Conservation (phyloP, 2,888 invertebrate species). For the Xestia rhomboidea region DNA sequence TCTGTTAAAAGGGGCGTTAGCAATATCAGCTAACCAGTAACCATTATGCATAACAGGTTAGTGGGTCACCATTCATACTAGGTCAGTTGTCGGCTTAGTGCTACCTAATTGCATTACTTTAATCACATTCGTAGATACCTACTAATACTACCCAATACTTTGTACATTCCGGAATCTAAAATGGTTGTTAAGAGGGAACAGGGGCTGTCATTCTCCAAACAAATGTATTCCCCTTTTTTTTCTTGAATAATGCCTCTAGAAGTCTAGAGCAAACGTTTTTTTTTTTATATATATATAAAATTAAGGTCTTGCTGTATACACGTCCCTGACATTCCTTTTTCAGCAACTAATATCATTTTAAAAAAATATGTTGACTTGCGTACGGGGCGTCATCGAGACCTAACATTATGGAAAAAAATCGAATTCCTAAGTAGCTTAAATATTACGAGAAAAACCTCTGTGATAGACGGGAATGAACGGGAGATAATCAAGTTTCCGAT, state of each 20-base stretch:
- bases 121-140: neutral
- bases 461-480: neutral
- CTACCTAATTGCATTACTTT: constrained; percentile 45
- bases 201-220: no score
- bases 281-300: no score
- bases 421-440: neutral
- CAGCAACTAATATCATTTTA: no score
- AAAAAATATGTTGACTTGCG: no score
- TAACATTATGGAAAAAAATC: no score
- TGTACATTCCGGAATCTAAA: neutral
- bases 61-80: constrained; percentile 16
- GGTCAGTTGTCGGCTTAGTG: constrained; percentile 35
- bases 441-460: neutral
- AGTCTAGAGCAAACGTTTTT: no score
- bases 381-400: neutral
- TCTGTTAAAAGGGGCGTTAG: neutral
- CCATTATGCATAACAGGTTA: constrained; percentile 12
- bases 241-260: no score
- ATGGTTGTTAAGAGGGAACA: no score
- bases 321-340: no score
- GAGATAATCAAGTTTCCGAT: neutral
- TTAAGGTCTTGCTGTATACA: no score
- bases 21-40: neutral
- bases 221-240: no score
- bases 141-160: neutral